Evolutionary conservation across 2,888 invertebrate genomes (phyloP).

Genomic region (Cistogaster globosa): DNA sequence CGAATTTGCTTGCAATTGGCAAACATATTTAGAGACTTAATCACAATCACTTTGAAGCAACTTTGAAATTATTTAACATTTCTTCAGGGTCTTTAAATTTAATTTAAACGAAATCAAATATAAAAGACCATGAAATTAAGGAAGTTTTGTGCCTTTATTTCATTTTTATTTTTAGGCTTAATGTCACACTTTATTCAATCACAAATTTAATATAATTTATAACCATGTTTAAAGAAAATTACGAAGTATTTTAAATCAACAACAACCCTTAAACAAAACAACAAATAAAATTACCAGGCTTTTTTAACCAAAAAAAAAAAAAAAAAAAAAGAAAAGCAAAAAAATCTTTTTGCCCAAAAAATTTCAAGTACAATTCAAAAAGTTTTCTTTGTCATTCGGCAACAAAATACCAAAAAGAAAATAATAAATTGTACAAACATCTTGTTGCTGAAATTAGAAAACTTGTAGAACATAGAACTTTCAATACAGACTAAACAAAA

Average conservation of each 20-base stretch:
- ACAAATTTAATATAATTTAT: slow-evolving; percentile 80
- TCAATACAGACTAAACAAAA: slow-evolving; percentile 45
- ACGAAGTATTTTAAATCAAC: slow-evolving; percentile 74
- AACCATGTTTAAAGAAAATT: slow-evolving; percentile 81
- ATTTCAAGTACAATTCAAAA: slow-evolving; percentile 53
- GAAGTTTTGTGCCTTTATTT: not conserved
- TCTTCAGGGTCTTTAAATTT: slow-evolving; percentile 13
- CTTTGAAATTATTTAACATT: not conserved
- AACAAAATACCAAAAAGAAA: slow-evolving; percentile 14
- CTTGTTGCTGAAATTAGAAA: slow-evolving; percentile 69
- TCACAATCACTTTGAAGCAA: too few species aligned
- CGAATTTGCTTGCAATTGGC: too few species aligned
- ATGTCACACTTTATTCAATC: slow-evolving; percentile 56
- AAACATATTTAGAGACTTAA: too few species aligned
- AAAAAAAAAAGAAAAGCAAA: slow-evolving; percentile 7
- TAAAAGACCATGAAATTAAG: slow-evolving; percentile 67
- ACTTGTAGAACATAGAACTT: slow-evolving; percentile 70
- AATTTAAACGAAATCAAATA: slow-evolving; percentile 50
- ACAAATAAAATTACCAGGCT: slow-evolving; percentile 37
- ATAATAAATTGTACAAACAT: slow-evolving; percentile 41
- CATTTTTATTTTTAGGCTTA: slow-evolving; percentile 1
- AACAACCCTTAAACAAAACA: slow-evolving; percentile 25
- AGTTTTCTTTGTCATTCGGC: slow-evolving; percentile 53
- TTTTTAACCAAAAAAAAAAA: slow-evolving; percentile 9
- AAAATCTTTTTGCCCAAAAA: slow-evolving; percentile 6